phyloP scores from a whole-genome alignment of 1,140 invertebrate genomes.

The Atopsyche davidsoni region DNA sequence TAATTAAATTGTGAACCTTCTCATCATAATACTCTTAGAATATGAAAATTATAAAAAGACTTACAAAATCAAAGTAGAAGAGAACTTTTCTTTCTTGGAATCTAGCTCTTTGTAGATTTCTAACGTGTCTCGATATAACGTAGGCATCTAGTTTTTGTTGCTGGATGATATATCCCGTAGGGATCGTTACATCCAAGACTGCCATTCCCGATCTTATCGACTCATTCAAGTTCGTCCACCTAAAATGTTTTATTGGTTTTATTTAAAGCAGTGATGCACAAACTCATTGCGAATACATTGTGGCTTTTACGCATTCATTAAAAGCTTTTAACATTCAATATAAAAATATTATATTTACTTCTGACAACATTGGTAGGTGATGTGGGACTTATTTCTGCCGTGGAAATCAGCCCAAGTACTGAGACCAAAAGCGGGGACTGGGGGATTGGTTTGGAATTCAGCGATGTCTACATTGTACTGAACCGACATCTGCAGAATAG shows the following conservation, averaged over 20 bases:
- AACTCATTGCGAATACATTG: not conserved
- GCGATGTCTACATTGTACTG: conserved; percentile 89
- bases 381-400: conserved; percentile 91
- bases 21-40: too few species aligned
- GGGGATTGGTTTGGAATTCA: conserved; percentile 80
- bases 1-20: too few species aligned
- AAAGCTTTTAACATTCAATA: not conserved
- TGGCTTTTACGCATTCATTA: not conserved
- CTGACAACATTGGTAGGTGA: conserved; percentile 75
- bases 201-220: conserved; percentile 82
- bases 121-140: conserved; percentile 65
- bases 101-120: conserved; percentile 77
- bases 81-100: conserved; percentile 75
- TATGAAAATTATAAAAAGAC: conserved; percentile 34
- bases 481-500: conserved; percentile 88
- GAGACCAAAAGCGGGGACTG: conserved; percentile 70
- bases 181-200: conserved; percentile 85
- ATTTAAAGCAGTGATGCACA: not conserved
- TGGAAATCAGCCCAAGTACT: conserved; percentile 65
- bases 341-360: conserved; percentile 50
- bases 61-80: conserved; percentile 94
- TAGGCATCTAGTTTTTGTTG: conserved; percentile 84
- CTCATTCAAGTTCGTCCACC: conserved; percentile 74
- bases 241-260: conserved; percentile 35
- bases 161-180: conserved; percentile 90